Evolutionary conservation across 2,888 invertebrate species (phyloP).

Genomic region (Coronaproctus castanopsis): DNA sequence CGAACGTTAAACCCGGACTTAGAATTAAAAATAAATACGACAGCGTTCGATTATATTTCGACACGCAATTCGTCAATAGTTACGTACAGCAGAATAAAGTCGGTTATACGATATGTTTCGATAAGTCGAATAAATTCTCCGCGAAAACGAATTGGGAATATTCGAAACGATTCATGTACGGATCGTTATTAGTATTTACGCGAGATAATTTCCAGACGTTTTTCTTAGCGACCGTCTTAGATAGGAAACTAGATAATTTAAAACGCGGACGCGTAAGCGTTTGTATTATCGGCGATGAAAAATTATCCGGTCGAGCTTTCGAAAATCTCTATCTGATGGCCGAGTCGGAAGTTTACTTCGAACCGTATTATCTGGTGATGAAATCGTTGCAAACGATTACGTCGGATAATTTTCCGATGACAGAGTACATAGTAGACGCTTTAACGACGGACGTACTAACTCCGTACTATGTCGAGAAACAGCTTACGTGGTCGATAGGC

Average conservation of each 20-base stretch:
- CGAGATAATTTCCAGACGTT: constrained; percentile 44
- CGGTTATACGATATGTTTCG: constrained; percentile 14
- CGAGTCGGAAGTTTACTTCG: constrained; percentile 59
- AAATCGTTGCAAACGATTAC: constrained; percentile 41
- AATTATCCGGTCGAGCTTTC: constrained; percentile 25
- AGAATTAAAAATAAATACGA: neutral
- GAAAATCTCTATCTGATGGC: constrained; percentile 39
- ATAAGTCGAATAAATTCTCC: neutral
- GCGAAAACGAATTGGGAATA: constrained; percentile 28
- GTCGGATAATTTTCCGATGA: constrained; percentile 40
- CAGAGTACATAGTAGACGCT: constrained; percentile 40
- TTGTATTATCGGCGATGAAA: constrained; percentile 23
- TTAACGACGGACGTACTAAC: constrained; percentile 21
- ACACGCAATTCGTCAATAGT: constrained; percentile 28
- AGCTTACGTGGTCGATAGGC: constrained; percentile 13
- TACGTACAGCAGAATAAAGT: constrained; percentile 16
- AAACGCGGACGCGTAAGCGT: constrained; percentile 23
- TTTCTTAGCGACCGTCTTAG: constrained; percentile 44
- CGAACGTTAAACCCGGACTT: neutral
- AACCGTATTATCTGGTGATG: constrained; percentile 56
- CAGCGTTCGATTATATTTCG: constrained; percentile 31
- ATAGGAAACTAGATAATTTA: constrained; percentile 32
- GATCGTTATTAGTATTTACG: constrained; percentile 52
- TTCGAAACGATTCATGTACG: constrained; percentile 42
- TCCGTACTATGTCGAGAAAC: too few species aligned